Evolutionary conservation across 2,888 invertebrate genomes (phyloP), one percentile per base, ranked within the genome.

Genomic region (Ormyrus thymus): DNA sequence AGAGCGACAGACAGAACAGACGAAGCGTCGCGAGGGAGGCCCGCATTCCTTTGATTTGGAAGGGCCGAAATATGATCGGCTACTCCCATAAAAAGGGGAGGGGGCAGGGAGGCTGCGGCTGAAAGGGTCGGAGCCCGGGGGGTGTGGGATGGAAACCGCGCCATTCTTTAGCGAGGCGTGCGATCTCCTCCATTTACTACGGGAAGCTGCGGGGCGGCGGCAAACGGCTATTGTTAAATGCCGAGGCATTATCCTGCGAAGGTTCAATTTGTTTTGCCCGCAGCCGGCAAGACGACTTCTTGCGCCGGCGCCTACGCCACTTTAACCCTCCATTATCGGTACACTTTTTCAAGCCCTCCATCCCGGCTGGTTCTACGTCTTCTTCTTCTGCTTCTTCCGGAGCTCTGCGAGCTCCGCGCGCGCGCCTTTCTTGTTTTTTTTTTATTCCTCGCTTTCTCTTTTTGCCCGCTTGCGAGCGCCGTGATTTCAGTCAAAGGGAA

Each of bases 201-300:
- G 58, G n/a, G 46, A 50, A 13, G 50, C 13, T 7, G 53, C 29
- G 43, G 55, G 65, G 53, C 45, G 70, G 65, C 56, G 66, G 62
- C 83, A 84, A 87, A 86, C 84, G 84, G 72, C 85, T 83, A 86
- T 87, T 88, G 87, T 88, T 85, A 85, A 87, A 84, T 82, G 84
- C 84, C 79, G 50, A 71, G 79, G 83, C 84, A 86, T 88, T 88
- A 87, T 87, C 83, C 86, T 82, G 82, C 55, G 84, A 85, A 84
- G 84, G 83, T 85, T 86, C 87, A 86, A 87, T 87, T 88, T 87
- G 87, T 86, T 85, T 86, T 84, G 82, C 82, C 83, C 81, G 74
- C 80, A 74, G 81, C 73, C 59, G 74, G 58, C 74, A 65, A 79
- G 81, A 81, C 82, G 83, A 83, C 82, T 82, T 83, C 81, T 83